Evolutionary conservation across 2,888 invertebrate genomes (phyloP).

Genomic region (Euproctis similis): DNA sequence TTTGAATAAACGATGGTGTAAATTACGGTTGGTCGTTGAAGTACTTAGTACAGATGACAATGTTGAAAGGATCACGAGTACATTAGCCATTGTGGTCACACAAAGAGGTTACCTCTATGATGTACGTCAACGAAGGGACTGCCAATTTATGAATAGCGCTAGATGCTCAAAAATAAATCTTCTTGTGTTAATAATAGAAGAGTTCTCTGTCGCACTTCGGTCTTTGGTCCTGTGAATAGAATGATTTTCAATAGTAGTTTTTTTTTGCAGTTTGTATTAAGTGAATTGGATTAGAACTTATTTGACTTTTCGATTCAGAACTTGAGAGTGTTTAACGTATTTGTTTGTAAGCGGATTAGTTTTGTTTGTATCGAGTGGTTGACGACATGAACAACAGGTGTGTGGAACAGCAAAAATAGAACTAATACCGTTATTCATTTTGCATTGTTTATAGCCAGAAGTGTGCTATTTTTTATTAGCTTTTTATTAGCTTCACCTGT

Average conservation of each 20-base stretch:
- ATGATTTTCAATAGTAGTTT: slow-evolving; percentile 23
- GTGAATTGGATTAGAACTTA: slow-evolving; percentile 62
- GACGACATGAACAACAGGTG: slow-evolving; percentile 22
- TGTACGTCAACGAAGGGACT: slow-evolving; percentile 51
- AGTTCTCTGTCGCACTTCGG: slow-evolving; percentile 13
- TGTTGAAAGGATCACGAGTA: slow-evolving; percentile 70
- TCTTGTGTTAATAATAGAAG: slow-evolving; percentile 9
- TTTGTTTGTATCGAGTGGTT: slow-evolving; percentile 38
- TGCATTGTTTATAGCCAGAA: too few relatives aligned
- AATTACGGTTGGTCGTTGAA: slow-evolving; percentile 20
- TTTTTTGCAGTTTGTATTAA: slow-evolving; percentile 33
- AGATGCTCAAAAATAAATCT: too few relatives aligned
- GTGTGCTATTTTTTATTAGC: too few relatives aligned
- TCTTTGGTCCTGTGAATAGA: slow-evolving; percentile 10
- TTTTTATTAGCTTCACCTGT: too few relatives aligned
- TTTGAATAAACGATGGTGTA: not conserved
- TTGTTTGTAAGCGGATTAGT: slow-evolving; percentile 55
- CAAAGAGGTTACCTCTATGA: slow-evolving; percentile 49
- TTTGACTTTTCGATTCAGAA: slow-evolving; percentile 46
- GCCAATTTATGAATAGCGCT: slow-evolving; percentile 4
- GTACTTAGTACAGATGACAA: slow-evolving; percentile 70
- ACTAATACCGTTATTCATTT: too few relatives aligned
- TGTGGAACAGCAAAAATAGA: too few relatives aligned
- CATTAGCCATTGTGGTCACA: slow-evolving; percentile 63
- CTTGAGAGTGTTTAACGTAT: slow-evolving; percentile 41